These are phyloP conservation scores for Dascillus cervinus DNA, from an alignment of 2,888 invertebrate species.

Conservation along the genomic window DNA sequence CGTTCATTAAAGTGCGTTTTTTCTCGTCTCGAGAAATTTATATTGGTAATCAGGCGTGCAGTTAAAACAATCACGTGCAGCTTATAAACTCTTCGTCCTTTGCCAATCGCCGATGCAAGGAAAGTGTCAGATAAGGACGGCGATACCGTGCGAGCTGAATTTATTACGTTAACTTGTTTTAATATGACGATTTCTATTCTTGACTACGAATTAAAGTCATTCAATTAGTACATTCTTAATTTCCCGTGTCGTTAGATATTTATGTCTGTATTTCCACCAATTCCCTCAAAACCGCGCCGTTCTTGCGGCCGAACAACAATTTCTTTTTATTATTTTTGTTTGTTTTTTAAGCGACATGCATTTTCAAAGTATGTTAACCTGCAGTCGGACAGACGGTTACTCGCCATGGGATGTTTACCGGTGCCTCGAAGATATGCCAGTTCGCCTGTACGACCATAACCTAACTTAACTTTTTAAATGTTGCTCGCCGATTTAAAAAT, in stretches of 20 bases:
- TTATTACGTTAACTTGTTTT: slow-evolving; percentile 17
- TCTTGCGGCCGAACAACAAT: slow-evolving; percentile 29
- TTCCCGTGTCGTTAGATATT: slow-evolving; percentile 19
- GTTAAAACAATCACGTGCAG: too few species aligned
- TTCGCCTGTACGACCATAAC: slow-evolving; percentile 38
- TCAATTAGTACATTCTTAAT: slow-evolving; percentile 24
- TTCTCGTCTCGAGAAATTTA: slow-evolving; percentile 9
- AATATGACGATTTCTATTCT: slow-evolving; percentile 27
- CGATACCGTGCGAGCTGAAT: slow-evolving; percentile 9
- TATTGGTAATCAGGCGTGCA: slow-evolving; percentile 8
- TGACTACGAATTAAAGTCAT: slow-evolving; percentile 22
- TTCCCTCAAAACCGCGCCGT: slow-evolving; percentile 29
- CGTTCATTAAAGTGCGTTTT: slow-evolving; percentile 4
- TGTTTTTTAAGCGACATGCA: slow-evolving; percentile 37
- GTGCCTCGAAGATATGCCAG: slow-evolving; percentile 14
- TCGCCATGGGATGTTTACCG: slow-evolving; percentile 1
- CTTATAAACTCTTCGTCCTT: too few species aligned
- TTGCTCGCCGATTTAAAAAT: slow-evolving; percentile 39
- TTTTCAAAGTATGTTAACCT: slow-evolving; percentile 45
- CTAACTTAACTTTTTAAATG: slow-evolving; percentile 27
- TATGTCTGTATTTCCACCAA: slow-evolving; percentile 19
- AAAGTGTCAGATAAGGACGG: too few species aligned
- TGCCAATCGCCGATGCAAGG: too few species aligned
- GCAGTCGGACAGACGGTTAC: slow-evolving; percentile 24
- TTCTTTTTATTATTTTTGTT: slow-evolving; percentile 33